A percentile compares a stretch with the other conserved stretches of the same genome.
Conservation (phyloP, 2,113 vertebrate genomes). For the Okapia johnstoni region DNA sequence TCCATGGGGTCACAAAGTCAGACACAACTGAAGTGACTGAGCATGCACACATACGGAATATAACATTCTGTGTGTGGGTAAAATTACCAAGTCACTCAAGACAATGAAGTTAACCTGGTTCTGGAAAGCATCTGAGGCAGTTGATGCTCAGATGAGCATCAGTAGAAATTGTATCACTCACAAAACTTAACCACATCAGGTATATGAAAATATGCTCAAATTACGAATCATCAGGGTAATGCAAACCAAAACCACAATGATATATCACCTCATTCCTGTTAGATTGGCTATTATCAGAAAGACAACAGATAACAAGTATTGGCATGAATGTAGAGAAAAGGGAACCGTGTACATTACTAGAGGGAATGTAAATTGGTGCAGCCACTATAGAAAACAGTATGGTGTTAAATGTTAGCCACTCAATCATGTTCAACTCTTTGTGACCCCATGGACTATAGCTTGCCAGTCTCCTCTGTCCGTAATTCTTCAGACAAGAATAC, state of each 20-base stretch:
- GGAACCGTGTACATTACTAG: not conserved
- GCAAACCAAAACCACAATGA: not conserved
- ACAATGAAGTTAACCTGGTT: not conserved
- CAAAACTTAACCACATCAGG: not conserved
- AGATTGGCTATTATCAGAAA: not conserved
- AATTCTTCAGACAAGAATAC: not conserved
- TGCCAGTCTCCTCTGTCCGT: not conserved
- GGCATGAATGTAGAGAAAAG: not conserved
- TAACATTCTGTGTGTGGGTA: not conserved
- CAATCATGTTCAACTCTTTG: not conserved
- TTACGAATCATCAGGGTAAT: not conserved
- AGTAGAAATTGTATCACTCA: not conserved
- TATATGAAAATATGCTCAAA: not conserved
- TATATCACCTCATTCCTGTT: not conserved
- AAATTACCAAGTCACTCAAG: not conserved
- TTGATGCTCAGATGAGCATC: not conserved
- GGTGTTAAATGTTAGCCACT: not conserved
- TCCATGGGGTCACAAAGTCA: not conserved
- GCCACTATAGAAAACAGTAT: not conserved
- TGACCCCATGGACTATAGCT: not conserved
- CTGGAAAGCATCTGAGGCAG: not conserved
- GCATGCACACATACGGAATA: not conserved
- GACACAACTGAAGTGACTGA: not conserved
- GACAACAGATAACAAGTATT: not conserved
- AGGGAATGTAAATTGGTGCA: not conserved